A percentile compares a stretch with the other conserved stretches of the same genome.
Evolutionary conservation across 2,797 vertebrate species (phyloP).

Genomic region (Clarias fuscus): DNA sequence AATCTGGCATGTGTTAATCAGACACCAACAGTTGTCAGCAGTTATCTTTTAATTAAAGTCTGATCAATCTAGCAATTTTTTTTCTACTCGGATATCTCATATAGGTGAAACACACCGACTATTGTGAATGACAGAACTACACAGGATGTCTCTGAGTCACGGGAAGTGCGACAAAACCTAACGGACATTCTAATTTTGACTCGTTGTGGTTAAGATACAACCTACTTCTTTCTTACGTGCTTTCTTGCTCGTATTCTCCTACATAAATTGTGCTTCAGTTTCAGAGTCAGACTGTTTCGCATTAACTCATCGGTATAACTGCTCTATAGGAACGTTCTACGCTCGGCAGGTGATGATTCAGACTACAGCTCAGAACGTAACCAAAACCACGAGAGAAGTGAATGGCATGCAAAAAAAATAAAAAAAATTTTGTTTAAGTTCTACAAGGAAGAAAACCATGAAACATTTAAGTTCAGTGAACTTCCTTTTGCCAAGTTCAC

Average conservation of each 20-base stretch:
- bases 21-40: not conserved
- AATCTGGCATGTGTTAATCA: not conserved
- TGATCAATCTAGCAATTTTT: not conserved
- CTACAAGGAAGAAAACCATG: not conserved
- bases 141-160: slow-evolving; percentile 26
- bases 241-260: slow-evolving; percentile 27
- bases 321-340: slow-evolving; percentile 29
- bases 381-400: slow-evolving; percentile 26
- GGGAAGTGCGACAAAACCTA: not conserved
- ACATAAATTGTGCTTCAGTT: slow-evolving; percentile 32
- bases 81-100: not conserved
- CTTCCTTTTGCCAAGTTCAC: not conserved
- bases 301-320: slow-evolving; percentile 12
- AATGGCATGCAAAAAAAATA: slow-evolving; percentile 36
- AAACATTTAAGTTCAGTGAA: slow-evolving; percentile 15
- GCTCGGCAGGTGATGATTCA: slow-evolving; percentile 42
- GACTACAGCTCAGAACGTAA: slow-evolving; percentile 34
- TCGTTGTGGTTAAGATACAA: slow-evolving; percentile 36
- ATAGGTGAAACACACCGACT: not conserved
- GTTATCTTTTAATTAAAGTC: not conserved
- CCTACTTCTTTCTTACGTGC: slow-evolving; percentile 8
- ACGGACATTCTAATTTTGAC: slow-evolving; percentile 41
- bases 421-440: not conserved
- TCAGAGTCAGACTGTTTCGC: slow-evolving; percentile 21
- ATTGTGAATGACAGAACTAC: slow-evolving; percentile 26